Evolutionary conservation across 1,140 invertebrate genomes (phyloP).

Genomic region (Geopemphigus sp.): DNA sequence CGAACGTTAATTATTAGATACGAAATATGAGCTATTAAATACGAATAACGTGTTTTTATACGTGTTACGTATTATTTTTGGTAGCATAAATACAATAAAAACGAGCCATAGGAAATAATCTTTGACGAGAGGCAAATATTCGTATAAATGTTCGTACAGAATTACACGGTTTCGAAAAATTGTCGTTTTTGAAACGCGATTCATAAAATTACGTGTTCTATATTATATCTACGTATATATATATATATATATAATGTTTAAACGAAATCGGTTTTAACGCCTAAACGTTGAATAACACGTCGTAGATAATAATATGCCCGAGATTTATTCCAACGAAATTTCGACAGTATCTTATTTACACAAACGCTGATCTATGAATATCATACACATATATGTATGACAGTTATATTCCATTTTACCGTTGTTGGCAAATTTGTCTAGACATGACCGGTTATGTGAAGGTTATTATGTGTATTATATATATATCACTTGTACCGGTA

Average conservation of each 20-base stretch:
- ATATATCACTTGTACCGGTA: not conserved
- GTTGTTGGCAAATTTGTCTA: conserved; percentile 29
- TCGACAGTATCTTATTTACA: not conserved
- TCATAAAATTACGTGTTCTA: too few species aligned
- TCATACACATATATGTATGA: not conserved
- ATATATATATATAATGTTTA: not conserved
- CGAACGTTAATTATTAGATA: too few species aligned
- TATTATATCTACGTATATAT: too few species aligned
- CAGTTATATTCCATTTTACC: conserved; percentile 1
- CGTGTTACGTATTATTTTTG: too few species aligned
- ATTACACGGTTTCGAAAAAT: too few species aligned
- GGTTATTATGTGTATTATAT: not conserved
- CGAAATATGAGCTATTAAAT: too few species aligned
- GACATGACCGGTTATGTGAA: conserved; percentile 32
- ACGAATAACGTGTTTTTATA: too few species aligned
- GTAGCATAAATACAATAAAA: too few species aligned
- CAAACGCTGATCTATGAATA: conserved; percentile 22
- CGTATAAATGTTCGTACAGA: too few species aligned
- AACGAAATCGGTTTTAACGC: not conserved
- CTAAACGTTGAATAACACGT: not conserved
- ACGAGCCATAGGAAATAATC: too few species aligned
- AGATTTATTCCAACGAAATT: not conserved
- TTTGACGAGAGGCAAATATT: too few species aligned
- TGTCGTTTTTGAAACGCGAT: too few species aligned
- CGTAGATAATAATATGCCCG: not conserved